phyloP scores from a whole-genome alignment of 2,888 invertebrate species.

The Limenitis arthemis region DNA sequence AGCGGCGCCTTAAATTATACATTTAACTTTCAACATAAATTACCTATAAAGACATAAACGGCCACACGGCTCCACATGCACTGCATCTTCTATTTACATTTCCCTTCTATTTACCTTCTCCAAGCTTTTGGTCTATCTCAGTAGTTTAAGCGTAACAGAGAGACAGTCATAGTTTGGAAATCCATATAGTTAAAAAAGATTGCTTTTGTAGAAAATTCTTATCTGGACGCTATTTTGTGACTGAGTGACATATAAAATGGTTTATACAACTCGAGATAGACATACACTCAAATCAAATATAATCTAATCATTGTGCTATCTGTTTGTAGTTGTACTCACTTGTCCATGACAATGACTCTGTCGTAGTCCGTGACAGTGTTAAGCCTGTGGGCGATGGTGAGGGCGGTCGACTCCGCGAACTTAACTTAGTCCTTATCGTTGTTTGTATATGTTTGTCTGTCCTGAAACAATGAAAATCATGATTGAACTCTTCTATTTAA shows the following conservation, averaged over 20 bases:
- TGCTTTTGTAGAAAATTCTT: background rate
- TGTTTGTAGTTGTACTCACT: conserved; percentile 35
- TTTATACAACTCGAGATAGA: too few species aligned
- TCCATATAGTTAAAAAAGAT: background rate
- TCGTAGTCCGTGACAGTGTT: conserved; percentile 91
- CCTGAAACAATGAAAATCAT: conserved; percentile 35
- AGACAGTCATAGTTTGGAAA: background rate
- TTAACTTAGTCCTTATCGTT: conserved; percentile 83
- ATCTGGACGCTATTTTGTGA: background rate
- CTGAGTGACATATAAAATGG: background rate
- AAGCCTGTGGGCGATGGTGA: conserved; percentile 88
- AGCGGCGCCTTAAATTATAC: conserved; percentile 7
- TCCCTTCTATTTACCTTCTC: too few species aligned
- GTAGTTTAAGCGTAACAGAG: background rate
- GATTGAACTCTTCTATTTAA: too few species aligned
- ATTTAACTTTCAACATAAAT: too few species aligned
- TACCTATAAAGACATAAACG: too few species aligned
- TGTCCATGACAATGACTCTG: conserved; percentile 86
- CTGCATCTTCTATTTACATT: too few species aligned
- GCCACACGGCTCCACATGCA: too few species aligned
- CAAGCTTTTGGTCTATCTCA: too few species aligned
- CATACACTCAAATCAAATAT: too few species aligned
- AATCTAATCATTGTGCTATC: background rate
- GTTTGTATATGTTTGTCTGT: conserved; percentile 84
- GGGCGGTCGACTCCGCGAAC: conserved; percentile 80